Evolutionary conservation across 2,113 vertebrate genomes (phyloP), one percentile per base, ranked within the genome.

Genomic region (Equus przewalskii): DNA sequence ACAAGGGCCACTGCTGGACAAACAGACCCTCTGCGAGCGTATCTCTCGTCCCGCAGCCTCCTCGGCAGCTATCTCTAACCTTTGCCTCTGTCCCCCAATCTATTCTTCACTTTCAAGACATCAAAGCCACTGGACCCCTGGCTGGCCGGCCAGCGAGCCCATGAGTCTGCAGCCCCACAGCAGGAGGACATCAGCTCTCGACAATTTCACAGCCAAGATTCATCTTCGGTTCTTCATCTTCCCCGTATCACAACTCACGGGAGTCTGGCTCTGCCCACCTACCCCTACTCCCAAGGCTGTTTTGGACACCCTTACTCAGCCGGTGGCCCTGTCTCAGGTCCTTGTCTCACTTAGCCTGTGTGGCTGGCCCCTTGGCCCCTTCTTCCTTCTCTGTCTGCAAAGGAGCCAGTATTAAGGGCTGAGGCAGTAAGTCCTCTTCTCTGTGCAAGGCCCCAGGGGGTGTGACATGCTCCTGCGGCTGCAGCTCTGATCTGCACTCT

Each of bases 401-500:
- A 54, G 51, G 10, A 88, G 22, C 33, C 60, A 54, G 51, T 54
- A 54, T 41, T n/a, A 62, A 33, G 44, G 14, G 67, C 51, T 11
- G 60, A 36, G 12, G 28, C 60, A 49, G 15, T 16, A 1, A 70
- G 56, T 11, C 14, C 22, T n/a, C 22, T 85, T 60, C 87, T 69
- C 41, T 4, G 26, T 30, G 16, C 30, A 70, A 85, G 13, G 1
- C 41, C 51, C 44, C 12, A 46, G 60, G n/a, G 89, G 26, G 36
- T 6, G 0, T 16, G 41, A 62, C 22, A 13, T 11, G 13, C 6
- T 18, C 65, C 18, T 2, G 18, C 1, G 30, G 65, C 73, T 67
- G 11, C 19, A 33, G 13, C 5, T 46, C 28, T 0, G n/a, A 24
- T 24, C 7, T 69, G 54, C 30, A 49, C 0, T 15, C 26, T 4